Conservation (phyloP, 1,140 invertebrate genomes). For the Gerris buenoi region DNA sequence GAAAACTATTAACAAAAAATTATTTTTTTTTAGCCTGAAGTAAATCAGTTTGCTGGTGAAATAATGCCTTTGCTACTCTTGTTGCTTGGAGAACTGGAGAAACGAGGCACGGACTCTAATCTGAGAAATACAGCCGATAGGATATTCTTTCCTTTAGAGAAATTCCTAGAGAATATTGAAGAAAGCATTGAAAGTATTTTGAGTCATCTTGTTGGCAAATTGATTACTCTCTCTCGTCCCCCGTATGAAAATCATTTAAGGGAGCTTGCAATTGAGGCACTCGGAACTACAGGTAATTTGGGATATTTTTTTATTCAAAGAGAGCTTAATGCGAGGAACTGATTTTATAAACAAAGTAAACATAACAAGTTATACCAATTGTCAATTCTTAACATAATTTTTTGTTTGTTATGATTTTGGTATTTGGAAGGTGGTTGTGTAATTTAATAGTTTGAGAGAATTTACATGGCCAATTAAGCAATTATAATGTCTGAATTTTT, state of each 20-base stretch:
- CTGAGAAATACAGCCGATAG: conserved; percentile 34
- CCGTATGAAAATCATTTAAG: conserved; percentile 39
- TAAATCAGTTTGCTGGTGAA: conserved; percentile 52
- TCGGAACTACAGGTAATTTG: conserved; percentile 44
- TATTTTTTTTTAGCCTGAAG: conserved; percentile 38
- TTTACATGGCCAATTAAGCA: too few relatives aligned
- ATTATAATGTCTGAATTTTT: too few relatives aligned
- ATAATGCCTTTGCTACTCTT: conserved; percentile 58
- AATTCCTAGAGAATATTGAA: conserved; percentile 63
- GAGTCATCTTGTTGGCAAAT: conserved; percentile 48
- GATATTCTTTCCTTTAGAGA: conserved; percentile 68
- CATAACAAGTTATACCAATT: too few relatives aligned
- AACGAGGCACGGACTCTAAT: conserved; percentile 6
- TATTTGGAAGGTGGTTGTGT: too few relatives aligned
- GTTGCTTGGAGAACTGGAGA: conserved; percentile 43
- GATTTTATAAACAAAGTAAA: too few relatives aligned
- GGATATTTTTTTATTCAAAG: too few relatives aligned
- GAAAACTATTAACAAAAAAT: too few relatives aligned
- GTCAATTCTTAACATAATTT: neutral
- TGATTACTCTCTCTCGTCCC: conserved; percentile 44
- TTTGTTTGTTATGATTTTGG: neutral
- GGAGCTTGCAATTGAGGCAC: conserved; percentile 48
- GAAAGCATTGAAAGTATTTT: conserved; percentile 51
- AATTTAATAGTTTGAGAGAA: too few relatives aligned
- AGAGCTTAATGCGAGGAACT: too few relatives aligned